Percentiles rank a stretch among this genome's conserved stretches.
Conservation (phyloP, 2,888 invertebrate genomes). For the Saturnia japonica region DNA sequence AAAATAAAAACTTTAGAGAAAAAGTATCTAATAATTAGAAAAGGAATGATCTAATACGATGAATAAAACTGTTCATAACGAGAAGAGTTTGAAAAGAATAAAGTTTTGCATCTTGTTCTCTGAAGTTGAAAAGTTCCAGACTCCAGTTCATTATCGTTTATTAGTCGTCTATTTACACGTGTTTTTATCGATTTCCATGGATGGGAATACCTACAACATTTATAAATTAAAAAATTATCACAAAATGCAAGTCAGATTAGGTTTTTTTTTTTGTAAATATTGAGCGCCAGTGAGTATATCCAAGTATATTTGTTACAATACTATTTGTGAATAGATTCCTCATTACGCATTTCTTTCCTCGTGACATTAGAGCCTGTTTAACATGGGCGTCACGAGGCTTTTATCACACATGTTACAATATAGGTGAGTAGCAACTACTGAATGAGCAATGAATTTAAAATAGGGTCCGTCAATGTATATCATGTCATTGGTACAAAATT, state of each 20-base stretch:
- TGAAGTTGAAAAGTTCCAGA: not conserved
- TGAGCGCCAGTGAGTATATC: not conserved
- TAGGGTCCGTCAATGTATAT: slow-evolving; percentile 23
- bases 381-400: slow-evolving; percentile 37
- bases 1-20: not conserved
- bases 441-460: slow-evolving; percentile 50
- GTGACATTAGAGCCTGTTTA: slow-evolving; percentile 37
- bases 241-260: not conserved
- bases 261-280: not conserved
- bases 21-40: not conserved
- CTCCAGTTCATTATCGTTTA: not conserved
- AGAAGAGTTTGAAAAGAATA: not conserved
- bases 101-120: not conserved
- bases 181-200: not conserved
- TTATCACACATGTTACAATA: slow-evolving; percentile 34
- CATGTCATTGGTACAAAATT: slow-evolving; percentile 12
- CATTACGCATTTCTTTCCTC: slow-evolving; percentile 40
- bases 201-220: not conserved
- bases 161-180: not conserved
- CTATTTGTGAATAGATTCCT: slow-evolving; percentile 53
- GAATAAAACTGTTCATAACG: not conserved
- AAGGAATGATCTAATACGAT: not conserved
- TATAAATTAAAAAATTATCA: not conserved
- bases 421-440: slow-evolving; percentile 37
- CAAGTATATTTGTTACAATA: slow-evolving; percentile 34